A percentile compares a stretch with the other conserved stretches of the same genome.
These are phyloP conservation scores for Pagetopsis macropterus DNA, from an alignment of 2,797 vertebrate species.

Conservation along the genomic window DNA sequence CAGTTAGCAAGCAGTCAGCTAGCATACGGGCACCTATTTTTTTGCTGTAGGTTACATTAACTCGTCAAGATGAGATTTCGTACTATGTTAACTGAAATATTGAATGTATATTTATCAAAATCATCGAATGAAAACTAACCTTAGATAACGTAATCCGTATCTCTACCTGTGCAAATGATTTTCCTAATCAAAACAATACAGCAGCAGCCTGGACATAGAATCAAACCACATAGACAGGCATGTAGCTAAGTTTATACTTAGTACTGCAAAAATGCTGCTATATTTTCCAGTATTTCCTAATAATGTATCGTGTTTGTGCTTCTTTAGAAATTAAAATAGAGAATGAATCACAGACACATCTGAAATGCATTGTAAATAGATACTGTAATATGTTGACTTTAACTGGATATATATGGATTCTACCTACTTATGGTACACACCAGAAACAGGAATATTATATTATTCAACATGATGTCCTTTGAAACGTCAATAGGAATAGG, in stretches of 20 bases:
- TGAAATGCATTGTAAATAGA: neutral
- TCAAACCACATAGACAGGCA: neutral
- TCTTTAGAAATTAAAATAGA: neutral
- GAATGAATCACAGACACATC: neutral
- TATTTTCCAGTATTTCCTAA: neutral
- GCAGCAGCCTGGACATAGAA: conserved; percentile 32
- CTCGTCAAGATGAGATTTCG: neutral
- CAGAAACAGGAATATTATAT: neutral
- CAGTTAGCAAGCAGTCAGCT: conserved; percentile 5
- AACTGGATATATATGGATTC: neutral
- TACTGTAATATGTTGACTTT: neutral
- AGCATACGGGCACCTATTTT: neutral
- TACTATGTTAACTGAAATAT: neutral
- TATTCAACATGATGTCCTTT: neutral
- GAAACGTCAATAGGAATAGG: neutral
- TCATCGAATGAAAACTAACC: conserved; percentile 1
- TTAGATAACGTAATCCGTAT: conserved; percentile 9
- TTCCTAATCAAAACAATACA: conserved; percentile 75
- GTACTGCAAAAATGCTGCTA: too few species aligned
- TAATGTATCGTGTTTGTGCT: neutral
- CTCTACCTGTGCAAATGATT: conserved; percentile 27
- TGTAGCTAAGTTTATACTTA: fast-evolving
- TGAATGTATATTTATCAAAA: fast-evolving
- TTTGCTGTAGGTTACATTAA: neutral
- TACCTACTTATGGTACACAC: neutral